Base-by-base conservation (phyloP, 2,113 vertebrate species). In the Caloenas nicobarica region DNA sequence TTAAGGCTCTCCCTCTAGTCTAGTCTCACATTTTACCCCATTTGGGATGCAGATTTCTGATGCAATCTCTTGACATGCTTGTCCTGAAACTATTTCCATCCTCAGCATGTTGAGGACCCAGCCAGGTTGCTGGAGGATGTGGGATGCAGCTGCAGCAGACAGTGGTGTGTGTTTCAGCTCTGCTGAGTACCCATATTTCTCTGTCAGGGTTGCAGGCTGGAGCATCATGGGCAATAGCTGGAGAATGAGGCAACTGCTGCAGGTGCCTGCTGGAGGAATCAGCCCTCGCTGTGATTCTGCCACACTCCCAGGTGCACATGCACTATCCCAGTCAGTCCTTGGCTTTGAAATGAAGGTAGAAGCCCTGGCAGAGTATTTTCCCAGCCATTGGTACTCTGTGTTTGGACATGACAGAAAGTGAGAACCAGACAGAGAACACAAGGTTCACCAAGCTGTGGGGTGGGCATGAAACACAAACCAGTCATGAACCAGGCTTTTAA, bases 261-360 rank as follows among this genome's bases (percentile, higher is more conserved):
- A 72, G 81, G 69, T 87, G n/a, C 11, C 65, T 91, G 38, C 53
- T 82, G 66, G 31, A 58, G 31, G 34, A 76, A 57, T 40, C 12
- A 34, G 62, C 31, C 31, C 58, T 33, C 0, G 0, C 22, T 57
- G 64, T 46, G 62, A 58, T 58, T 11, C 42, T 77, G 58, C 23
- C 1, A 0, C 3, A 3, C 24, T 93, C 40, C 50, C 8, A 28
- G 54, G 40, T 71, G n/a, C 28, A 10, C 11, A 44, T 0, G 3
- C 26, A 4, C 31, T 33, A 13, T 28, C 24, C 71, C 46, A 17
- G 36, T 10, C 61, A 48, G 44, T n/a, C 13, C 9, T 82, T 77
- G 53, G 65, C 62, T 85, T 82, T 91, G 71, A 73, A 70, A 66
- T 12, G 19, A 70, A 53, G 25, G n/a, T 31, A 70, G 72, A 65